Conservation (phyloP, 2,888 invertebrate genomes). For the Polydrusus tereticollis region DNA sequence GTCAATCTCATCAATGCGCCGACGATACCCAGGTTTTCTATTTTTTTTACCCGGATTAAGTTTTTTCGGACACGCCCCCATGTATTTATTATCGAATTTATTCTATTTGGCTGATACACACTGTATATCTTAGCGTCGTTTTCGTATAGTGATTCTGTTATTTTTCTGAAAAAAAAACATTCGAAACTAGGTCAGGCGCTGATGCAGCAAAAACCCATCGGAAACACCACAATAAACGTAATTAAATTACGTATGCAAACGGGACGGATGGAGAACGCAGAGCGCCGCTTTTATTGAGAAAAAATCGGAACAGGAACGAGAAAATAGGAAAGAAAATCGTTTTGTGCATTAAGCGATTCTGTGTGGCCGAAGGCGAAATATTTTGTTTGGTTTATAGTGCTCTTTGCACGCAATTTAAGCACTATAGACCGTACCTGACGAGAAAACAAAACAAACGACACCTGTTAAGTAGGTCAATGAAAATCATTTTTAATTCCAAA, state of each 20-base stretch:
- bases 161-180: neutral
- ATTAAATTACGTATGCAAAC: conserved; percentile 37
- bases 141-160: too few relatives aligned
- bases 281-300: conserved; percentile 22
- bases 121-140: too few relatives aligned
- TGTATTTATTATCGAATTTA: too few relatives aligned
- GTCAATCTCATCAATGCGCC: too few relatives aligned
- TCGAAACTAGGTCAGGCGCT: conserved; percentile 7
- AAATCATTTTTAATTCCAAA: too few relatives aligned
- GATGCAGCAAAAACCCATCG: conserved; percentile 14
- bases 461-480: conserved; percentile 8
- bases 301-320: conserved; percentile 30
- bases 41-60: too few relatives aligned
- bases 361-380: conserved; percentile 20
- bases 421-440: neutral
- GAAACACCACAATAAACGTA: conserved; percentile 31
- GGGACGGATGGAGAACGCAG: conserved; percentile 6
- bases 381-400: conserved; percentile 8
- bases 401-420: neutral
- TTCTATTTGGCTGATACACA: too few relatives aligned
- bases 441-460: neutral
- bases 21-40: too few relatives aligned
- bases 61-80: too few relatives aligned
- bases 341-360: conserved; percentile 28
- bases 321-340: conserved; percentile 29